Evolutionary conservation across 2,113 vertebrate species (phyloP), one percentile per base, ranked within the genome.

Genomic region (Cyanoderma ruficeps): DNA sequence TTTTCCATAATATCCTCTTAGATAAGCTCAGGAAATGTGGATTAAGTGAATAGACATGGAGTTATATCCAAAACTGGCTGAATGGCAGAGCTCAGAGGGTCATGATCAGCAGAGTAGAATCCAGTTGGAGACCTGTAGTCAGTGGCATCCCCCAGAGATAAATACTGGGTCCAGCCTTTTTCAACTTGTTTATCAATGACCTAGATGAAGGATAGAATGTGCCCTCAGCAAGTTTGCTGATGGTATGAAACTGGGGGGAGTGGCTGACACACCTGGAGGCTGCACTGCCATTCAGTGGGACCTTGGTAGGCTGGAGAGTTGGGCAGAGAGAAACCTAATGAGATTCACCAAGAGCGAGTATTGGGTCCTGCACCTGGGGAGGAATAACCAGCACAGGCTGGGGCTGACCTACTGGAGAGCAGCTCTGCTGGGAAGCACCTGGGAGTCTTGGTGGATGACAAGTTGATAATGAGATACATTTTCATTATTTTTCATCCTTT

Each of bases 291-390:
- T 69, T 46, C 28, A n/a, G 46, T 3, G 5, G 31, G 46, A 35
- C 46, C 53, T 39, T 28, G 23, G 13, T 5, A 3, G 55, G 23
- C 39, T 53, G 55, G 39, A 69, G 46, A 69, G 9, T 1, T 53
- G 63, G 23, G 37, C 24, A 31, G 39, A 69, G 33, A 44, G 55
- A 77, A 68, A 28, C 23, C 10, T 4, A 4, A 19, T 13, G 46
- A 39, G 18, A 15, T 13, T 53, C 46, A 60, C 10, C 33, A 15
- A 27, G 46, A 46, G 14, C 27, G 15, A 27, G 33, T 7, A 11
- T 0, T 0, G 2, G 18, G 22, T 77, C 22, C 33, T 28, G 33
- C 33, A 10, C 7, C 27, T 23, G 46, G 53, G 39, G 22, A 77
- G 55, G 64, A 78, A 20, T 1, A 61, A 6, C 33, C 55, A n/a